Conservation (phyloP, 2,888 invertebrate species). For the Drosophila quinaria region DNA sequence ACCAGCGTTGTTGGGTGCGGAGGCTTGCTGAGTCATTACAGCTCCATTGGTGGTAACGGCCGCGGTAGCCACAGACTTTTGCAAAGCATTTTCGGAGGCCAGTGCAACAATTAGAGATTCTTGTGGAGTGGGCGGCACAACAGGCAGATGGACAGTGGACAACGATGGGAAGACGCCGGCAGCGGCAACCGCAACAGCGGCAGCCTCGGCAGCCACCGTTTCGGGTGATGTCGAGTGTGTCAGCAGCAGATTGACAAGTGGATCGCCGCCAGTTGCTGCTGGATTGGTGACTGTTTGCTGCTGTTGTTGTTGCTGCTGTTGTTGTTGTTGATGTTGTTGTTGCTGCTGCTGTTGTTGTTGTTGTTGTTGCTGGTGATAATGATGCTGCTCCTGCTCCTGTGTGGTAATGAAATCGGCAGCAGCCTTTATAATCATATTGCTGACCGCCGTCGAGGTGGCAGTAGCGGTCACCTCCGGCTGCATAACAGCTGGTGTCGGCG, state of each 20-base stretch:
- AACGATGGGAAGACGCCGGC: slow-evolving; percentile 53
- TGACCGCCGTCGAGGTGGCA: slow-evolving; percentile 86
- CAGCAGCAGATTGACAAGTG: slow-evolving; percentile 82
- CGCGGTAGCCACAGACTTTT: slow-evolving; percentile 83
- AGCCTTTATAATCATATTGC: slow-evolving; percentile 91
- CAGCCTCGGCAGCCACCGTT: slow-evolving; percentile 64
- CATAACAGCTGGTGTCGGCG: slow-evolving; percentile 70
- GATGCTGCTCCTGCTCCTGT: slow-evolving; percentile 87
- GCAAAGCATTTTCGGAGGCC: slow-evolving; percentile 83
- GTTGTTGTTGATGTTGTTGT: slow-evolving; percentile 50
- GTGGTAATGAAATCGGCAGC: slow-evolving; percentile 90
- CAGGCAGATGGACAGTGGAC: slow-evolving; percentile 57
- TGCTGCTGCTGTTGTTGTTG: slow-evolving; percentile 60
- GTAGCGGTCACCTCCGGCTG: slow-evolving; percentile 83
- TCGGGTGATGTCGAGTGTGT: slow-evolving; percentile 74
- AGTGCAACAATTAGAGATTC: slow-evolving; percentile 86
- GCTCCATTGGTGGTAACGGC: slow-evolving; percentile 81
- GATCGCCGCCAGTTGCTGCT: slow-evolving; percentile 56
- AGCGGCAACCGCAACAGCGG: slow-evolving; percentile 48
- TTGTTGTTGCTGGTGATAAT: slow-evolving; percentile 81
- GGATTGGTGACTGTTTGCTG: slow-evolving; percentile 61
- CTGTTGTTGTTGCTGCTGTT: slow-evolving; percentile 72
- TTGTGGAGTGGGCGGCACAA: slow-evolving; percentile 80
- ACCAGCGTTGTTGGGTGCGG: slow-evolving; percentile 65
- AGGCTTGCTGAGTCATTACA: slow-evolving; percentile 81